Base-by-base conservation (phyloP, 2,113 vertebrate species). In the Athene cunicularia region DNA sequence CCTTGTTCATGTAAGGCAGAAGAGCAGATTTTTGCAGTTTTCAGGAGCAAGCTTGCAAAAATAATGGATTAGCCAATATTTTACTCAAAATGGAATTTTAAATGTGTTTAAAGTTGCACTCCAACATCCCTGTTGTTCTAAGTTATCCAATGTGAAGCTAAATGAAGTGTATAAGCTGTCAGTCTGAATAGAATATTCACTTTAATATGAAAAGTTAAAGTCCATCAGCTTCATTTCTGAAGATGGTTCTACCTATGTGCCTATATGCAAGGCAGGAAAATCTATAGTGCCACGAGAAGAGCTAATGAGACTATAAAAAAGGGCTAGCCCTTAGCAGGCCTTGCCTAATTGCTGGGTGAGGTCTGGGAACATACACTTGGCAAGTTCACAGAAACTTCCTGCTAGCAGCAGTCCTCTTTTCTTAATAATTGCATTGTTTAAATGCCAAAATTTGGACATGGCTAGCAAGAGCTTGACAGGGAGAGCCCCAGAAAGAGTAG, bases 231-330 rank as follows among this genome's bases (percentile, higher is more conserved):
- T 94, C 0, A 33, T 84, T 88, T 89, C 60, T 82, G 66, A 19
- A 90, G 18, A 49, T 4, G 8, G 18, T 74, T 75, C 39, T 94
- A 52, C 59, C 9, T 68, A n/a, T 24, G 37, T 56, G 35, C 72
- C 35, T 79, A 12, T 49, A 30, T 11, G 16, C 45, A 70, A 90
- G 22, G 50, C 50, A 83, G 28, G 26, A 74, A 90, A 86, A 66
- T 66, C 45, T 72, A 3, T 26, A 70, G n/a, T 1, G 1, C 35
- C 39, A 14, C 0, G 2, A 85, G 45, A 30, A 93, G 53, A 72
- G 49, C 32, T 87, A 89, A 80, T 68, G 62, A 58, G 77, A 70
- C 77, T 77, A 77, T 93, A 83, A 93, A 97, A 95, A 91, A 67
- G 58, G 86, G 45, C 82, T 71, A 75, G 56, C 27, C 80, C 56